Percentiles rank a stretch among this genome's conserved stretches.
Conservation (phyloP, 2,888 invertebrate genomes). For the Erannis defoliaria region DNA sequence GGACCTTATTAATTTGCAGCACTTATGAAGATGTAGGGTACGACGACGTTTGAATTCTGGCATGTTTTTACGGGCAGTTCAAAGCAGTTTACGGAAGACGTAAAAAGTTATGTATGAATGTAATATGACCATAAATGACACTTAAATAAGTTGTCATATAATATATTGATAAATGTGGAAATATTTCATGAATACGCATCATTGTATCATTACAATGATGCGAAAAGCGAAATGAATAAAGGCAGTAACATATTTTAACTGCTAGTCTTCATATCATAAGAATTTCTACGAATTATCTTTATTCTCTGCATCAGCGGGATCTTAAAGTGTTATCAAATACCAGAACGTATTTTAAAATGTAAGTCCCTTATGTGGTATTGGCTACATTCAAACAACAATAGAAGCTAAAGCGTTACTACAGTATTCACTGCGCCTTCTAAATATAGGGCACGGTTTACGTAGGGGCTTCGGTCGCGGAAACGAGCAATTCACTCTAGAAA, state of each 20-base stretch:
- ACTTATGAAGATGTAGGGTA: constrained; percentile 17
- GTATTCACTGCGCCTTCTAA: constrained; percentile 34
- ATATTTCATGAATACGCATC: neutral
- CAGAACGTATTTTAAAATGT: too few relatives aligned
- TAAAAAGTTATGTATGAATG: neutral
- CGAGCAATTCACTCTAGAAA: constrained; percentile 24
- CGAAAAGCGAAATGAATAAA: too few relatives aligned
- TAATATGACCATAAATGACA: neutral
- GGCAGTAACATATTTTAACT: too few relatives aligned
- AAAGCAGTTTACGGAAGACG: neutral
- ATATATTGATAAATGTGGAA: neutral
- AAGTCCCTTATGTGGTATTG: too few relatives aligned
- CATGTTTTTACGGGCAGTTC: neutral
- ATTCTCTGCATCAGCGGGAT: too few relatives aligned
- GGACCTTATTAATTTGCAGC: constrained; percentile 2
- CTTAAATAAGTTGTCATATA: neutral
- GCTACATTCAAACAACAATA: constrained; percentile 7
- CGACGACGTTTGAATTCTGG: neutral
- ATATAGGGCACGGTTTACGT: constrained; percentile 36
- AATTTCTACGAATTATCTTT: too few relatives aligned
- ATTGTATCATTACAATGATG: too few relatives aligned
- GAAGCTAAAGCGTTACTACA: constrained; percentile 41
- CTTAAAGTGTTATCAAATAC: too few relatives aligned
- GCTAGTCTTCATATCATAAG: too few relatives aligned
- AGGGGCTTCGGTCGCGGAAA: constrained; percentile 37